These are phyloP conservation scores for Porites lobata DNA, from an alignment of 92 coral and sea anemone species.

Conservation along the genomic window DNA sequence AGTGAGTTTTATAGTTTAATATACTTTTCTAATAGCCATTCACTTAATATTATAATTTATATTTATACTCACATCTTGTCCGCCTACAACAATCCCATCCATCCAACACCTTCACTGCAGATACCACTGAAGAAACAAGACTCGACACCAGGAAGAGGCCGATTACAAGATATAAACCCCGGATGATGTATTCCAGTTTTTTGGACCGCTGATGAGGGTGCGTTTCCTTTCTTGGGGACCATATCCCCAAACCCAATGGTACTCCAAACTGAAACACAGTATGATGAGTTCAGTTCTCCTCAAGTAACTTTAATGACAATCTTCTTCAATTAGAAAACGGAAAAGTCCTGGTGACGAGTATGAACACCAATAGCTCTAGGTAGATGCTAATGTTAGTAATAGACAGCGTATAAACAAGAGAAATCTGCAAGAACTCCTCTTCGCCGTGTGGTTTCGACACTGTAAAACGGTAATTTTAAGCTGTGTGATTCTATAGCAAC, in stretches of 20 bases:
- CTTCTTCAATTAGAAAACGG: no score
- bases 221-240: constrained; percentile 65
- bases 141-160: constrained; percentile 72
- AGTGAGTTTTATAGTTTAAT: background rate
- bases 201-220: constrained; percentile 40
- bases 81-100: constrained; percentile 11
- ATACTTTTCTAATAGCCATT: no score
- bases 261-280: constrained; percentile 30
- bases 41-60: background rate
- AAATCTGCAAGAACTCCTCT: no score
- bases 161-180: constrained; percentile 43
- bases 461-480: no score
- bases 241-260: constrained; percentile 76
- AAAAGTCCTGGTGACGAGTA: no score
- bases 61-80: constrained; percentile 29
- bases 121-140: constrained; percentile 51
- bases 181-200: constrained; percentile 45
- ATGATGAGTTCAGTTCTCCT: no score
- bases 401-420: no score
- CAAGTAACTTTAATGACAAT: no score
- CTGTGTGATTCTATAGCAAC: no score
- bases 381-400: no score
- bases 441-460: no score
- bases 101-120: constrained; percentile 50
- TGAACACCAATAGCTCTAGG: no score